These are phyloP conservation scores for Heliconius himera DNA, from an alignment of 1,140 invertebrate genomes.

Conservation along the genomic window DNA sequence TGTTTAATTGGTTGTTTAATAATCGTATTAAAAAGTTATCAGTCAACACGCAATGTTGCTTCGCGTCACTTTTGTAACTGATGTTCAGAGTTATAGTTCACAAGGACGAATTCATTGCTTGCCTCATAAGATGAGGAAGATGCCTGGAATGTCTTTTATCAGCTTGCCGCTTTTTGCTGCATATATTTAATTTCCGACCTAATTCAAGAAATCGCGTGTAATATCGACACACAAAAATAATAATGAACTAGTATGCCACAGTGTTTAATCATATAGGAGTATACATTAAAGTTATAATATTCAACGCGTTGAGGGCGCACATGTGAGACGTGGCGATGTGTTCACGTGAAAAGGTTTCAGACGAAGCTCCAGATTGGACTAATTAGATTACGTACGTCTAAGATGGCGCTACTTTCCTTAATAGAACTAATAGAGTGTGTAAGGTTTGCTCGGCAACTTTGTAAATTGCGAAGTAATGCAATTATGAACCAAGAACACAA, in stretches of 20 bases:
- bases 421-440: constrained; percentile 1
- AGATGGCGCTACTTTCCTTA: constrained; percentile 30
- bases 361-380: constrained; percentile 28
- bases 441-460: constrained; percentile 13
- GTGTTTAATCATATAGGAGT: too few relatives aligned
- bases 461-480: not conserved
- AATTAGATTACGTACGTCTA: constrained; percentile 32
- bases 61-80: too few relatives aligned
- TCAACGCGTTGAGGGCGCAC: not conserved
- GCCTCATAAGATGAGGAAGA: too few relatives aligned
- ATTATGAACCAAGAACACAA: not conserved
- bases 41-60: not conserved
- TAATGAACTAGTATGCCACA: too few relatives aligned
- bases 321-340: constrained; percentile 16
- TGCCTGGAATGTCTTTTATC: too few relatives aligned
- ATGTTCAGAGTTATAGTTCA: too few relatives aligned
- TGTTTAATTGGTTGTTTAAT: not conserved
- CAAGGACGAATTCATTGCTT: too few relatives aligned
- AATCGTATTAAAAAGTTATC: not conserved
- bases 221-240: not conserved
- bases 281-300: not conserved
- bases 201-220: not conserved
- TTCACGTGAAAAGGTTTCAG: constrained; percentile 26
- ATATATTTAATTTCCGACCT: not conserved
- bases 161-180: too few relatives aligned